Percentiles rank a stretch among this genome's conserved stretches.
phyloP scores from a whole-genome alignment of 2,888 invertebrate species.

The Pimpla rufipes region DNA sequence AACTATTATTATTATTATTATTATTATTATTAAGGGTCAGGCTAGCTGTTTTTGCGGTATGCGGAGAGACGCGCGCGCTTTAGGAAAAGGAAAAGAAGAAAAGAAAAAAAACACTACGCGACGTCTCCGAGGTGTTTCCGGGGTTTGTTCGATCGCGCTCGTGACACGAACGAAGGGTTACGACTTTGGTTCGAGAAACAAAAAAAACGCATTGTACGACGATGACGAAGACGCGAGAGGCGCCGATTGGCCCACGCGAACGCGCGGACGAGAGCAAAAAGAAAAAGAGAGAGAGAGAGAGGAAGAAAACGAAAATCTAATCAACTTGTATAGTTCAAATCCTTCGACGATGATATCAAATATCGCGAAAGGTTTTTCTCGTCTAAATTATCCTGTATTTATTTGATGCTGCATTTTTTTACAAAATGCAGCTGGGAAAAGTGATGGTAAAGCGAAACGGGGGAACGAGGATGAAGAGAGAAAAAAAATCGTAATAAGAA shows the following conservation, averaged over 20 bases:
- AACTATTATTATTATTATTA: slow-evolving; percentile 85
- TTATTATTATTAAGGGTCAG: slow-evolving; percentile 84
- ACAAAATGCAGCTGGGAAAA: slow-evolving; percentile 65
- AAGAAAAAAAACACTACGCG: slow-evolving; percentile 70
- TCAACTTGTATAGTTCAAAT: slow-evolving; percentile 80
- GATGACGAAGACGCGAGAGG: slow-evolving; percentile 39
- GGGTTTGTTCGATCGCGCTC: slow-evolving; percentile 76
- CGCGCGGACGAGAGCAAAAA: slow-evolving; percentile 52
- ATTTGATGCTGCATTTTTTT: slow-evolving; percentile 77
- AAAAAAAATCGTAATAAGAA: slow-evolving; percentile 53
- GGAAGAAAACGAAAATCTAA: slow-evolving; percentile 66
- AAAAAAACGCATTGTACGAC: slow-evolving; percentile 29
- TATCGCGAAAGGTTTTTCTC: slow-evolving; percentile 74
- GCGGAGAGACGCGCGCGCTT: slow-evolving; percentile 39
- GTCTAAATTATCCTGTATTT: slow-evolving; percentile 81
- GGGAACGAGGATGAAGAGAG: too few species aligned
- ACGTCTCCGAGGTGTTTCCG: slow-evolving; percentile 78
- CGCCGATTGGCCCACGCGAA: slow-evolving; percentile 67
- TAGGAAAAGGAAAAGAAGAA: slow-evolving; percentile 38
- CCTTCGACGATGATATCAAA: slow-evolving; percentile 66
- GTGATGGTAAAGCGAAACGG: slow-evolving; percentile 2
- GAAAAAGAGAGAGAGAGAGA: slow-evolving; percentile 55
- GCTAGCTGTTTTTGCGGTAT: slow-evolving; percentile 71
- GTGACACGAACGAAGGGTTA: slow-evolving; percentile 43
- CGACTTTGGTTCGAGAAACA: slow-evolving; percentile 57